Conservation (phyloP, 2,888 invertebrate species). For the Acholoe squamosa region DNA sequence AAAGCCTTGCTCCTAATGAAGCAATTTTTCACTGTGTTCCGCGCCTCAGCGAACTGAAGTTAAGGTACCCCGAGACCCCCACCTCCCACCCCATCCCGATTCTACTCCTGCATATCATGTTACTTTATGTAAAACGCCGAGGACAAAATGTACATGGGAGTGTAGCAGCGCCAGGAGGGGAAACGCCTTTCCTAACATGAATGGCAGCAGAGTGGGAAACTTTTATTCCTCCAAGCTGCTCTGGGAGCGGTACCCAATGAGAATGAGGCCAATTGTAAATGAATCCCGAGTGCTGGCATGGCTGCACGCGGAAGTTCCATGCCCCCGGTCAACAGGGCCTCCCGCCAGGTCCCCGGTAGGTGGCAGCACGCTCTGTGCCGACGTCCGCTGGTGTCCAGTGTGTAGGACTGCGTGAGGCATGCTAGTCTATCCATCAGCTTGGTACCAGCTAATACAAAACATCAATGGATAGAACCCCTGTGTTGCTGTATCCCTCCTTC, state of each 20-base stretch:
- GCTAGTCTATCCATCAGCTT: constrained; percentile 1
- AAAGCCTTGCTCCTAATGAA: constrained; percentile 40
- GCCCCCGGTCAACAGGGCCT: neutral
- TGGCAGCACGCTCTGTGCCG: neutral
- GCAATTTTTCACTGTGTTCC: neutral
- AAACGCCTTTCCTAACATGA: neutral
- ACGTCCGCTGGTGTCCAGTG: constrained; percentile 6
- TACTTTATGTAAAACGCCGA: neutral
- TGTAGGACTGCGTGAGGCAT: constrained; percentile 29
- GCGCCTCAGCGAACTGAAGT: neutral
- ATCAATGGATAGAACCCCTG: neutral
- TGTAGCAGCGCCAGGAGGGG: neutral
- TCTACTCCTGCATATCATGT: neutral
- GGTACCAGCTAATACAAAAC: neutral
- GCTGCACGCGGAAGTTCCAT: neutral
- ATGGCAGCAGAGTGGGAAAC: neutral
- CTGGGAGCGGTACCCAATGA: neutral
- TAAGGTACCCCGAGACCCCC: neutral
- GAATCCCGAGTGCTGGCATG: neutral
- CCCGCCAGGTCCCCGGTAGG: neutral
- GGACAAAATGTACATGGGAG: neutral
- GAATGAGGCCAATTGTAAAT: constrained; percentile 50
- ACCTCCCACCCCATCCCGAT: neutral
- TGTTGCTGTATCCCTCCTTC: neutral
- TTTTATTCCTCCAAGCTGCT: constrained; percentile 15